A percentile compares a stretch with the other conserved stretches of the same genome.
Conservation (phyloP, 2,113 vertebrate genomes). For the Chlorodrepanis virens region DNA sequence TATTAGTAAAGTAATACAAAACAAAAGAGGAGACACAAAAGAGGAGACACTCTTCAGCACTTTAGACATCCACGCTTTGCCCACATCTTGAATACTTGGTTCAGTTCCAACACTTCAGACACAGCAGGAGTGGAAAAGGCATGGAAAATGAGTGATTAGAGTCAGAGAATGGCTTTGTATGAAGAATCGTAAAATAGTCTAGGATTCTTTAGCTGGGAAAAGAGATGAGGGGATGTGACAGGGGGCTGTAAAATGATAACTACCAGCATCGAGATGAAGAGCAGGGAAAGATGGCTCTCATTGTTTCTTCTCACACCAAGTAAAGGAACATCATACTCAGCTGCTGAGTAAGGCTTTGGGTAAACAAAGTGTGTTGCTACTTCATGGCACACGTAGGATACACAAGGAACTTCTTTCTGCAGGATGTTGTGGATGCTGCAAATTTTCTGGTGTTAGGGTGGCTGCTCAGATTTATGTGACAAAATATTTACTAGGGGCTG, state of each 20-base stretch:
- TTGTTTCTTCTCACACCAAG: not conserved
- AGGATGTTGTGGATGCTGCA: not conserved
- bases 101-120: slow-evolving; percentile 34
- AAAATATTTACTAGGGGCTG: not conserved
- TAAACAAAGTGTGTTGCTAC: not conserved
- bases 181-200: not conserved
- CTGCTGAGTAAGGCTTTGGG: not conserved
- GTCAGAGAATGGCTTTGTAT: not conserved
- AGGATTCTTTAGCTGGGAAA: slow-evolving; percentile 6
- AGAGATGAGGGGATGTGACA: not conserved
- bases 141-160: slow-evolving; percentile 16
- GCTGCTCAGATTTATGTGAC: not conserved
- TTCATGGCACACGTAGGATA: accelerated
- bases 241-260: not conserved
- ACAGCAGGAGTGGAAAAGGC: slow-evolving; percentile 38
- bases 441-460: not conserved
- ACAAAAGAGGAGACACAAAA: slow-evolving; percentile 21
- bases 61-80: slow-evolving; percentile 24
- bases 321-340: not conserved
- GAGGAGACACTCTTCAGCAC: slow-evolving; percentile 1
- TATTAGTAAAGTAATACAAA: slow-evolving; percentile 36
- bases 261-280: not conserved
- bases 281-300: not conserved
- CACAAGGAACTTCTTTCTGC: not conserved
- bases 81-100: slow-evolving; percentile 21